Base-by-base conservation (phyloP, 2,113 vertebrate genomes). In the Megalops atlanticus region DNA sequence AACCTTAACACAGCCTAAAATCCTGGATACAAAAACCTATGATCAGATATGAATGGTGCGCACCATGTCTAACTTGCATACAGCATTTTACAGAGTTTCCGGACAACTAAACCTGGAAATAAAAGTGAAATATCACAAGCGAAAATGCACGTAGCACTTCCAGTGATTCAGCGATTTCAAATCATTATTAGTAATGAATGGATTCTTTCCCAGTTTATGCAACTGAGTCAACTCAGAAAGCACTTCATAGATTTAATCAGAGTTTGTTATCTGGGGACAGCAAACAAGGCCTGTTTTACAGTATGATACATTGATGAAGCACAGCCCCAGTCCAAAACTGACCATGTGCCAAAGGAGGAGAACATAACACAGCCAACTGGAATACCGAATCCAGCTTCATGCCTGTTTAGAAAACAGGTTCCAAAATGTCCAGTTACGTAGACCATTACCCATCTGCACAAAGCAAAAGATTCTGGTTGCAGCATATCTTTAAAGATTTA, bases 121-220 rank as follows among this genome's bases (percentile, higher is more conserved):
- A 69, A 40, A 76, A 79, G 74, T 76, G 36, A n/a, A 82, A 72
- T 78, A 82, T 82, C n/a, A 72, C 77, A 74, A 77, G 43, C 43
- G 7, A 45, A 45, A 45, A 45, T 10, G 24, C 58, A 27, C 3
- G 8, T 82, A 72, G 27, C 73, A 79, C 85, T 86, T 80, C 85
- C 54, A 58, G 18, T 81, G 84, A 87, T 79, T 81, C 83, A 82
- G 47, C 80, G 75, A 79, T 84, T 84, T 91, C 86, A 87, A 89
- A 88, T 84, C 77, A 86, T 83, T 83, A 85, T 86, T 89, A 89
- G 88, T 83, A 54, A 86, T 54, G 80, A 90, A 89, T 78, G 78
- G 80, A 75, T 85, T 73, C 81, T 92, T 84, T 89, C 81, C 89
- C 79, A 14, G 33, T 43, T 47, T 45, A 71, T 6, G 74, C 39